Base-by-base conservation (phyloP, 23 tunicate genomes). In the Styela plicata region DNA sequence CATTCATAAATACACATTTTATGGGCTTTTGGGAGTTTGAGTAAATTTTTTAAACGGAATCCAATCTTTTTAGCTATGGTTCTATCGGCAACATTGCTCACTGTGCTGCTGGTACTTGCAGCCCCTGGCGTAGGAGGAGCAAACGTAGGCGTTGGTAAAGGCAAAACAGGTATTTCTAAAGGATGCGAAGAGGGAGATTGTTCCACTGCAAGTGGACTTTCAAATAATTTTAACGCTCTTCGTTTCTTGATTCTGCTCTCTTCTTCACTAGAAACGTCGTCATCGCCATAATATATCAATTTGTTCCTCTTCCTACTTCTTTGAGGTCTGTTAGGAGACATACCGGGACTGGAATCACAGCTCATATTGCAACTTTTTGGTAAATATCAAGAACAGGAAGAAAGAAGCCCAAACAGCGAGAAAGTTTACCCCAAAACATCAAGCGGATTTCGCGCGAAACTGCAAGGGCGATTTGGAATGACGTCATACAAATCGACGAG, bases 1-100 rank as follows among this genome's bases (percentile, higher is more conserved):
- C 97, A 92, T 69, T 92, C 97, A 36, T 33, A 92, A 87, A 92
- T 85, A 57, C 97, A 92, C 97, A 92, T 87, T 61, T 92, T 92
- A 63, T 92, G 97, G 24, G 97, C 97, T 80, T 92, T 92, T 2
- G 97, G 97, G 2, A 92, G 80, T 75, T 92, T 92, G 20, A 92
- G 80, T 1, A 92, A 44, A 63, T 92, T 92, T 67, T 90, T 77
- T 31, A 92, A 36, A 37, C 97, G 35, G 2, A 52, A 74, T 1
- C 97, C 97, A 17, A 92, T 90, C 34, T 84, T 73, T 44, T 74
- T 86, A 3, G 97, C 97, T 1, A 61, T 34, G 1, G 84, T 87
- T 28, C 88, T 83, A n/a, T 91, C 97, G 5, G 80, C 73, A 53
- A 62, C 66, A 33, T 24, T 33, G 23, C 78, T 33, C 0, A 69